Conservation (phyloP, 92 coral and sea anemone species). For the Muricea muricata region DNA sequence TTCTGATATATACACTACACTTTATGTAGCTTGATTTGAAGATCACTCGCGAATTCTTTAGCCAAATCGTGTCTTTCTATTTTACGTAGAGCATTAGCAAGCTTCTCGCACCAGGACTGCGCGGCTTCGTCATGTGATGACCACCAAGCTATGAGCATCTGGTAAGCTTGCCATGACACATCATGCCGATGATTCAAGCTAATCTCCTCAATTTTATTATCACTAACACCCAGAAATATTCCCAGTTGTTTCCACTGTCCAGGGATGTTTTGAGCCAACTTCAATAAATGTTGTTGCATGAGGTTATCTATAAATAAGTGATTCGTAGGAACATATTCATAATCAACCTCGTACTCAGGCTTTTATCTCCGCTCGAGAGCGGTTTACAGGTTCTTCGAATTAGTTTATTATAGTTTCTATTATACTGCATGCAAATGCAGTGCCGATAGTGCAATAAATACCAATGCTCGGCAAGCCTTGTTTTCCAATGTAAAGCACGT, state of each 20-base stretch:
- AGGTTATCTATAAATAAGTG: not conserved
- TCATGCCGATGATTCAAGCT: not conserved
- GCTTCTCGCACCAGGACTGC: slow-evolving; percentile 20
- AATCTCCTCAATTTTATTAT: slow-evolving; percentile 8
- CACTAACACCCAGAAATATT: not conserved
- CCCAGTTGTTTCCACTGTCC: slow-evolving; percentile 1
- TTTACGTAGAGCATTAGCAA: slow-evolving; percentile 6
- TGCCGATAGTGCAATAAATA: too few species aligned
- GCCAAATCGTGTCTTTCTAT: slow-evolving; percentile 21
- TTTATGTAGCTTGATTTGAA: not conserved
- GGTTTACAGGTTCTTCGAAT: too few species aligned
- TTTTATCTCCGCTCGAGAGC: too few species aligned
- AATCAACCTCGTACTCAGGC: too few species aligned
- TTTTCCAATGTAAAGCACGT: too few species aligned
- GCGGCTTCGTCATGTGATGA: not conserved
- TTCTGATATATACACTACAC: too few species aligned
- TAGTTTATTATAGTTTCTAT: too few species aligned
- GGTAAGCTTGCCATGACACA: slow-evolving; percentile 9
- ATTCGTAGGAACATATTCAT: not conserved
- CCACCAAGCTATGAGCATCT: slow-evolving; percentile 19
- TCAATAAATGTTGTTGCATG: not conserved
- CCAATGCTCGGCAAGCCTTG: too few species aligned
- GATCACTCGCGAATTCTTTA: not conserved
- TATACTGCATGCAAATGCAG: too few species aligned
- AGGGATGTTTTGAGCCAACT: slow-evolving; percentile 5